phyloP scores from a whole-genome alignment of 2,888 invertebrate genomes.

The Andrena haemorrhoa region DNA sequence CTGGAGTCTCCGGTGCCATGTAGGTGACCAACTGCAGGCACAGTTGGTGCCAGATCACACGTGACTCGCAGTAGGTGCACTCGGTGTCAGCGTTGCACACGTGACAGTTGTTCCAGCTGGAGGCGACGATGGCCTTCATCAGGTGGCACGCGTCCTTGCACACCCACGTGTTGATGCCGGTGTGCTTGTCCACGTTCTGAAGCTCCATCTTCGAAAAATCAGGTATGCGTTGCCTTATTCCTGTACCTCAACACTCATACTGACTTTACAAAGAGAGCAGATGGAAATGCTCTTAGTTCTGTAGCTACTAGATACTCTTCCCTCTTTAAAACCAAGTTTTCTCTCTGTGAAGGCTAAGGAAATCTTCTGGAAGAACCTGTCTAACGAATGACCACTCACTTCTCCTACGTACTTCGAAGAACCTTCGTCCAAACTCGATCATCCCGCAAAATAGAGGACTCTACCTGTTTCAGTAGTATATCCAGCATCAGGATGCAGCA shows the following conservation, averaged over 20 bases:
- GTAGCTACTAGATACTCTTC: neutral
- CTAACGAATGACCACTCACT: neutral
- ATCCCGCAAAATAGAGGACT: neutral
- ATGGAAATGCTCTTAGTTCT: too few relatives aligned
- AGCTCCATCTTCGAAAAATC: constrained; percentile 89
- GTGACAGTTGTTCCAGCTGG: constrained; percentile 89
- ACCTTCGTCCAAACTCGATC: neutral
- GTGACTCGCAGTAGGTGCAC: constrained; percentile 96
- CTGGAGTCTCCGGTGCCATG: constrained; percentile 91
- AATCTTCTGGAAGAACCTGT: neutral
- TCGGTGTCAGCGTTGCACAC: constrained; percentile 87
- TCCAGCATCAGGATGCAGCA: constrained; percentile 99
- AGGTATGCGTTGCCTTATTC: neutral
- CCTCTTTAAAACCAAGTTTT: too few relatives aligned
- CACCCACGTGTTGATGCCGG: constrained; percentile 91
- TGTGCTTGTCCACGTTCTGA: constrained; percentile 93
- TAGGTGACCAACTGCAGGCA: constrained; percentile 92
- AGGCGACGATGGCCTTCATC: constrained; percentile 91
- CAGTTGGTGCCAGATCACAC: constrained; percentile 97
- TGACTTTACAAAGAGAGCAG: neutral
- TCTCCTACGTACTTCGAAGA: neutral
- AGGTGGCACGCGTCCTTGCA: constrained; percentile 91
- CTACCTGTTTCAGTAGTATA: constrained; percentile 95
- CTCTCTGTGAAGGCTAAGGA: too few relatives aligned
- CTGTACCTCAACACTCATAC: neutral